Base-by-base conservation (phyloP, 2,797 vertebrate species). In the Thunnus albacares region DNA sequence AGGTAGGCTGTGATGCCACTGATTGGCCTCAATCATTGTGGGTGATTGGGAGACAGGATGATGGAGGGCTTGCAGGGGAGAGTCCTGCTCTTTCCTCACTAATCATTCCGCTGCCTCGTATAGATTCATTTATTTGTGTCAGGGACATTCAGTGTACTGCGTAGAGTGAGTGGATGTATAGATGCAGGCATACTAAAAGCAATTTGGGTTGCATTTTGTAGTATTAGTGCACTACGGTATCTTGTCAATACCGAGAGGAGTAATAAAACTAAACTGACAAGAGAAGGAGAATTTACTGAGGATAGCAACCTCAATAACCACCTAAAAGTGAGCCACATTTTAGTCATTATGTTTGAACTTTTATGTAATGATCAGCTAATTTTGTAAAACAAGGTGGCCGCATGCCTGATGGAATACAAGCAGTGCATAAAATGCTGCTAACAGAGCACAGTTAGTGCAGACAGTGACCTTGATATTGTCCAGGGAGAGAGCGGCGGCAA, bases 21-120 rank as follows among this genome's bases (percentile, higher is more conserved):
- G 92, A 93, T 93, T 93, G 92, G 90, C 87, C 87, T 88, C 90
- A 91, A 86, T 93, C 88, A 92, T 81, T 0, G 41, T 1, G 53
- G 79, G 45, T 90, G 91, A 93, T 89, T 91, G 87, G 79, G 73
- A 86, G 77, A 80, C 71, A 64, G 85, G 80, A 63, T 86, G 89
- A 90, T 85, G 59, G 77, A 81, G 85, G 60, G 80, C 41, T 83
- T 71, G 66, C 17, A 30, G 59, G 52, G 70, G 59, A 77, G 56
- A 63, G 63, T 61, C 59, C 58, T 15, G 24, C 73, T 82, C 71
- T n/a, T 59, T 62, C 68, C 62, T 58, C 69, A 11, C 63, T 73
- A 71, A 45, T 43, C 15, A 1, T 65, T 72, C 62, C 67, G 71
- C 63, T 14, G 1, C 66, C 74, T 79, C n/a, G 4, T 74, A 76